Base-by-base conservation (phyloP, 2,113 vertebrate species). In the Protobothrops flavoviridis region DNA sequence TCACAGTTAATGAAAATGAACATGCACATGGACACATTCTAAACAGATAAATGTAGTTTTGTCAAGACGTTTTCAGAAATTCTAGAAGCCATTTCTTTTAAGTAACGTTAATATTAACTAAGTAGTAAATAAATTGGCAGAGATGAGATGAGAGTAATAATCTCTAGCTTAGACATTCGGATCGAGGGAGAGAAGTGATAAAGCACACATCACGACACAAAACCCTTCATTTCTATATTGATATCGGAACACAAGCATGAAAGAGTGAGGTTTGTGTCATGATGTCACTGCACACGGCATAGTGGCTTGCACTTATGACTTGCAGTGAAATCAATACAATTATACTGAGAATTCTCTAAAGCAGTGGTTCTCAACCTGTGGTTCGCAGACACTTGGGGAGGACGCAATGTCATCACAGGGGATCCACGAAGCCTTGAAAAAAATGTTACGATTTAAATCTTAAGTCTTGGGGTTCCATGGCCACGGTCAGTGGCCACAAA, bases 1-100 rank as follows among this genome's bases (percentile, higher is more conserved):
- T 45, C 90, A 81, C 69, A 86, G 87, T 87, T 87, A 92, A 86
- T 94, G 93, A 91, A 93, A 93, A 91, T 64, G 56, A 94, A 90
- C 91, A 88, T 52, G n/a, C 55, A 89, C 92, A 23, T 45, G 69
- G 56, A 64, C 56, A 64, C 87, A 94, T 61, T 50, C n/a, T 89
- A 90, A 87, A 43, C 45, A 43, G 48, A 59, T 5, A 64, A 86
- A n/a, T 52, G 69, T n/a, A 20, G 15, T 21, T 26, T 59, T 29
- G 15, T 3, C 33, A 81, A 81, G 52, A 24, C n/a, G 61, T 39
- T 4, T 17, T 17, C 43, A n/a, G 55, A 61, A 59, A 89, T 52
- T 11, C 24, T 53, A 39, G 23, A 50, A 52, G 53, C 6, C 7
- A 69, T 90, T 17, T 90, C 74, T 43, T 59, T 52, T 48, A 23